Conservation (phyloP, 2,888 invertebrate species). For the Caenorhabditis uteleia region DNA sequence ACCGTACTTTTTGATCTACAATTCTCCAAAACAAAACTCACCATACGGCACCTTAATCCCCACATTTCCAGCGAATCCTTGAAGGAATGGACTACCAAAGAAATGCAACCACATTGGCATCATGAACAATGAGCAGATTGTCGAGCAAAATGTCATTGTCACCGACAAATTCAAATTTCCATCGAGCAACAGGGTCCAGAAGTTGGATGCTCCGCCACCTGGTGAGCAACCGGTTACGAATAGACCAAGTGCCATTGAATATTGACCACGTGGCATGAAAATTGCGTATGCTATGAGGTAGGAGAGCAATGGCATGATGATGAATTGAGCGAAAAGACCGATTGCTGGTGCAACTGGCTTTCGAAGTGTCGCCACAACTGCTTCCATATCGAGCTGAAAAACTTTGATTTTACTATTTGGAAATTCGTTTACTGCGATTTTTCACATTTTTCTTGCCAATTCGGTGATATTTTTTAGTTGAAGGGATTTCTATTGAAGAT, state of each 20-base stretch:
- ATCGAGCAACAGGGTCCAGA: slow-evolving; percentile 88
- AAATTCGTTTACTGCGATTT: background rate
- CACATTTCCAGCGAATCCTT: slow-evolving; percentile 48
- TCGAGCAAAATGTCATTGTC: slow-evolving; percentile 91
- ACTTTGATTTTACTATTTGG: background rate
- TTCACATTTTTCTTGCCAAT: background rate
- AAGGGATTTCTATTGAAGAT: no score
- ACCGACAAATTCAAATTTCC: slow-evolving; percentile 92
- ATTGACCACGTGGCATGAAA: slow-evolving; percentile 56
- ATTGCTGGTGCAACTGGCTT: slow-evolving; percentile 73
- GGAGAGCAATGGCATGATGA: slow-evolving; percentile 73
- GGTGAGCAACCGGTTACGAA: slow-evolving; percentile 65
- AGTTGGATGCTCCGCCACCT: slow-evolving; percentile 87
- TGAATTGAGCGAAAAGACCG: slow-evolving; percentile 73
- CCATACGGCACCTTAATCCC: slow-evolving; percentile 40
- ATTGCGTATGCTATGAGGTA: slow-evolving; percentile 63
- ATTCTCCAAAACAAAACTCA: background rate
- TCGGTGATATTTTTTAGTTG: no score
- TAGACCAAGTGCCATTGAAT: slow-evolving; percentile 69
- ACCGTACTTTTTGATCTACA: background rate
- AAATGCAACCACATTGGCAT: slow-evolving; percentile 74
- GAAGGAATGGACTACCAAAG: slow-evolving; percentile 70
- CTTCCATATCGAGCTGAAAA: slow-evolving; percentile 61
- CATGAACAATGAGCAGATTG: slow-evolving; percentile 81
- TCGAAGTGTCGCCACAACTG: slow-evolving; percentile 69